These are phyloP conservation scores for Chloebia gouldiae DNA, from an alignment of 2,113 vertebrate genomes.

Conservation along the genomic window DNA sequence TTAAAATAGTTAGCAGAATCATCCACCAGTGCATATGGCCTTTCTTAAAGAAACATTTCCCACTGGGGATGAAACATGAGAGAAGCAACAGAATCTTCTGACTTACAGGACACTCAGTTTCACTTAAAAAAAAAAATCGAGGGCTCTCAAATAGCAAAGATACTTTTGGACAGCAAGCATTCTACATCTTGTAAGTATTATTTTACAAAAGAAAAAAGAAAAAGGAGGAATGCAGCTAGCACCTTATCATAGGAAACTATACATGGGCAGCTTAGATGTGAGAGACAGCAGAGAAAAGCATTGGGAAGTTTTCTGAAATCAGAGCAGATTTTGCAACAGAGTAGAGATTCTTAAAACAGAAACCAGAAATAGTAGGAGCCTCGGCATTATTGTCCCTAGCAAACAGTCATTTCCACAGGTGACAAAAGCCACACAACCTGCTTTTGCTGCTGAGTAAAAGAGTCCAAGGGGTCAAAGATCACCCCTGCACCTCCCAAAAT, in stretches of 20 bases:
- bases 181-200: not conserved
- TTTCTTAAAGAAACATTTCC: not conserved
- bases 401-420: not conserved
- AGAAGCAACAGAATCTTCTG: not conserved
- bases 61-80: not conserved
- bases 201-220: not conserved
- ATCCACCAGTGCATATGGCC: not conserved
- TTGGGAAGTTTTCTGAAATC: not conserved
- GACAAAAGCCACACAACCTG: not conserved
- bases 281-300: not conserved
- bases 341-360: not conserved
- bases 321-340: not conserved
- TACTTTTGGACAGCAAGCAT: not conserved
- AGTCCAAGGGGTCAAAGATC: not conserved
- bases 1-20: not conserved
- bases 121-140: not conserved
- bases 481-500: not conserved
- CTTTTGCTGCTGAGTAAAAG: not conserved
- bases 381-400: not conserved
- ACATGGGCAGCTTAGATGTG: not conserved
- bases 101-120: not conserved
- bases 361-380: not conserved
- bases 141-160: not conserved
- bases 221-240: not conserved
- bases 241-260: not conserved